Evolutionary conservation across 2,888 invertebrate genomes (phyloP), one percentile per base, ranked within the genome.

Genomic region (Rhingia campestris): DNA sequence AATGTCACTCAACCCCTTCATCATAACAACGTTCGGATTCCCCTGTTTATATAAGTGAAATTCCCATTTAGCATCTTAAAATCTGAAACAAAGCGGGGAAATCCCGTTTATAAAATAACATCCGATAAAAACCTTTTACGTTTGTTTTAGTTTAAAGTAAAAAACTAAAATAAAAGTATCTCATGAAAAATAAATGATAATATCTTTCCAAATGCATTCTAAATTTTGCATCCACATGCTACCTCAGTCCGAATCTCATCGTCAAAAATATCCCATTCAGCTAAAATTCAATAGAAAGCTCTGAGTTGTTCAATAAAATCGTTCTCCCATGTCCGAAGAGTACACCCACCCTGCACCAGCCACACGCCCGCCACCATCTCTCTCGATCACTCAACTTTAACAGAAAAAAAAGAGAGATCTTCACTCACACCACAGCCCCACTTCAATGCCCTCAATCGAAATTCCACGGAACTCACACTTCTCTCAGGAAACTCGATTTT

Each of bases 401-500:
- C 6, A 4, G n/a, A 14, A 10, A 64, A 43, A 6, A 14, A 33
- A 74, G 67, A 75, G 75, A 75, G 75, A 58, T 35, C 47, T 12
- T 30, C 12, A 37, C 30, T 10, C 33, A 30, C 6, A 32, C 5
- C 32, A 33, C 12, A 2, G 22, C 7, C n/a, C 9, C 14, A 3
- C 30, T 10, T n/a, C 37, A 12, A 9, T 10, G 7, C 49, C 6
- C 22, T 7, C 30, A 39, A 3, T 6, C 10, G 22, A 41, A n/a
- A 39, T 32, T 80, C 80, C 84, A 35, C 49, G 45, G 74, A 80
- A 84, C 47, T 70, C 59, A 35, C 64, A 37, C 32, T 47, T 58
- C 74, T 74, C 81, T 54, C 35, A 49, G 47, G 39, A 49, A 76
- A 67, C 6, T 37, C 33, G 70, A 49, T 47, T 10, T 45, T 30